Conservation (phyloP, 2,797 vertebrate genomes). For the Leptatherina wallacei region DNA sequence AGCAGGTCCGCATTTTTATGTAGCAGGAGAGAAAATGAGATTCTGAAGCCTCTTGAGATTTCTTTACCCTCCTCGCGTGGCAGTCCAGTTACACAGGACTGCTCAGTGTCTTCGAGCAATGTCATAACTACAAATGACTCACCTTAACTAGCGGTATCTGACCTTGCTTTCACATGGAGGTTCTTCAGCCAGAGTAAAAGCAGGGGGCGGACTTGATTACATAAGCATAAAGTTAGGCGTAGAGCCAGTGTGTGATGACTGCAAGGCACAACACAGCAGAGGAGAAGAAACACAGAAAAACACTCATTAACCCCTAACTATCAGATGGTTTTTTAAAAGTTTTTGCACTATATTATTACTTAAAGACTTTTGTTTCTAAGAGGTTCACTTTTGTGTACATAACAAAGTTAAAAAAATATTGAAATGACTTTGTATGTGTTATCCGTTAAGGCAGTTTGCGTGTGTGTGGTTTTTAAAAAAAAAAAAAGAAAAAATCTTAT, state of each 20-base stretch:
- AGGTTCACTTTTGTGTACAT: conserved; percentile 42
- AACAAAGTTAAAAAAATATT: conserved; percentile 38
- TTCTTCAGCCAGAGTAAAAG: conserved; percentile 57
- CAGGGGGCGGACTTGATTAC: conserved; percentile 51
- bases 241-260: conserved; percentile 50
- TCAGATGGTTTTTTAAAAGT: conserved; percentile 21
- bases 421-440: conserved; percentile 28
- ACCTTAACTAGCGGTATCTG: conserved; percentile 54
- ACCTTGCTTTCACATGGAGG: conserved; percentile 54
- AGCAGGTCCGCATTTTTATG: conserved; percentile 53
- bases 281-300: conserved; percentile 43
- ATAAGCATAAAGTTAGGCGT: conserved; percentile 54
- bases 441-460: conserved; percentile 34
- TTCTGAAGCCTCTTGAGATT: conserved; percentile 19
- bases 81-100: conserved; percentile 81
- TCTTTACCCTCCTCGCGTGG: conserved; percentile 35
- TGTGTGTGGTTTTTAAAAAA: conserved; percentile 9
- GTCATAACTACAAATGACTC: conserved; percentile 43
- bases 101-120: conserved; percentile 68
- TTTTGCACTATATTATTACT: conserved; percentile 55
- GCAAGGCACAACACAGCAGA: conserved; percentile 47
- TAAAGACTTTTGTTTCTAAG: conserved; percentile 26
- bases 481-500: conserved; percentile 10
- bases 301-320: conserved; percentile 42
- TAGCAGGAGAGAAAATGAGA: conserved; percentile 33